These are phyloP conservation scores for Mesocentrotus franciscanus DNA, from an alignment of 53 echinoderm and acorn worm genomes.

Conservation along the genomic window DNA sequence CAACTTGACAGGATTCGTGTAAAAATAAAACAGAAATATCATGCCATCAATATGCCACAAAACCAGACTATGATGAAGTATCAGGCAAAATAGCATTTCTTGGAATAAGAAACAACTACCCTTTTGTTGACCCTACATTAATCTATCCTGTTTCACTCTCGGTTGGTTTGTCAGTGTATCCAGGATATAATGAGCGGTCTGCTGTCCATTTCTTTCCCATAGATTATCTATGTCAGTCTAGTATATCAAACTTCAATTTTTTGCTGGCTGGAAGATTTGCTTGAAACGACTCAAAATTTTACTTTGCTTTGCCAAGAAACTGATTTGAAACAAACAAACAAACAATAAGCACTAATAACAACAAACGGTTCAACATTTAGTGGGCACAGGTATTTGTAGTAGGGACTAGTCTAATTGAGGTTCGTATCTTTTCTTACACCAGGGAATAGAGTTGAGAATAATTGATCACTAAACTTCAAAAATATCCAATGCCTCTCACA, in stretches of 20 bases:
- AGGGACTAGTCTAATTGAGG: too few relatives aligned
- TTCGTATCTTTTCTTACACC: too few relatives aligned
- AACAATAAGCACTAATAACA: too few relatives aligned
- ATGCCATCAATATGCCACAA: not conserved
- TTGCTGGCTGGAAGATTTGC: not conserved
- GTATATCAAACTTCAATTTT: not conserved
- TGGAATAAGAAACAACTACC: conserved; percentile 17
- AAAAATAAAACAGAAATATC: not conserved
- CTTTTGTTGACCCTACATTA: conserved; percentile 28
- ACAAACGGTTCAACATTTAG: too few relatives aligned
- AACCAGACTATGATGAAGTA: not conserved
- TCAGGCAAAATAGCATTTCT: not conserved
- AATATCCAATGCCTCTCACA: too few relatives aligned
- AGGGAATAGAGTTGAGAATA: too few relatives aligned
- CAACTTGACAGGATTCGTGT: not conserved
- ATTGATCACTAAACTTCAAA: too few relatives aligned
- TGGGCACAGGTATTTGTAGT: too few relatives aligned
- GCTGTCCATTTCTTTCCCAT: not conserved
- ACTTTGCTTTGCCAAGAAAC: too few relatives aligned
- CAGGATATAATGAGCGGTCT: not conserved
- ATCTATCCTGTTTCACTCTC: conserved; percentile 39
- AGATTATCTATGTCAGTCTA: not conserved
- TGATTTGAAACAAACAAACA: too few relatives aligned
- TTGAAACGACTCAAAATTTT: too few relatives aligned
- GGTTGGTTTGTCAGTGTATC: not conserved